Evolutionary conservation across 1,140 invertebrate species (phyloP).

Genomic region (Holcopasites calliopsidis): DNA sequence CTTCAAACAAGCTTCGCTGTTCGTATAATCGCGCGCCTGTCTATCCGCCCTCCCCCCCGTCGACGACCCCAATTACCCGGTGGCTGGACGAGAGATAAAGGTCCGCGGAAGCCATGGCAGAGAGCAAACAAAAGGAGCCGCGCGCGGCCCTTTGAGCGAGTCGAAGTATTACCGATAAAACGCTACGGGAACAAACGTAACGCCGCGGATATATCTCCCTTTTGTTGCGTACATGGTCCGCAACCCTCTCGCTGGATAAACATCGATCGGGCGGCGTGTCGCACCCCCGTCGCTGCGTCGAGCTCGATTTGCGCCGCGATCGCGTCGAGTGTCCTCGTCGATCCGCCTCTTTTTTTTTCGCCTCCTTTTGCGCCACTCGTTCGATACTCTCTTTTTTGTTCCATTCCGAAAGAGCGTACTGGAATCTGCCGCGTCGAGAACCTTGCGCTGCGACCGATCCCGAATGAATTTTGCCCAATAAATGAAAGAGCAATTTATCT

Average conservation of each 20-base stretch:
- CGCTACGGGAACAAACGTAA: conserved; percentile 18
- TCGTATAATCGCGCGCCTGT: too few species aligned
- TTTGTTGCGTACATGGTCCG: conserved; percentile 9
- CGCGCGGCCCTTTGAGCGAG: conserved; percentile 10
- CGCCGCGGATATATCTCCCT: conserved; percentile 33
- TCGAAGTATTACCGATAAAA: conserved; percentile 27
- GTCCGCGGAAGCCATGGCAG: background rate
- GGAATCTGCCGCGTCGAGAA: background rate
- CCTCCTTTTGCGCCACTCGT: background rate
- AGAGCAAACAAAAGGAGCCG: conserved; percentile 18
- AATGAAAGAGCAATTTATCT: too few species aligned
- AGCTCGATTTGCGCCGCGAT: conserved; percentile 31
- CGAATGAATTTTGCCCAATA: too few species aligned
- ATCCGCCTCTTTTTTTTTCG: background rate
- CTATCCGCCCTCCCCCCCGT: background rate
- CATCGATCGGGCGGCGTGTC: conserved; percentile 27
- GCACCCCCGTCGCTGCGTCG: background rate
- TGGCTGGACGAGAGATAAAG: conserved; percentile 1
- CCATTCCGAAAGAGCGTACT: background rate
- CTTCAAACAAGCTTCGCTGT: too few species aligned
- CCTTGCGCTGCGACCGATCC: too few species aligned
- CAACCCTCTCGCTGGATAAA: conserved; percentile 11
- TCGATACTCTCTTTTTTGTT: conserved; percentile 28
- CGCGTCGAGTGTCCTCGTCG: conserved; percentile 4
- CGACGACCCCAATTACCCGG: background rate